These are phyloP conservation scores for Lynx canadensis DNA, from an alignment of 2,113 vertebrate genomes.

Conservation along the genomic window DNA sequence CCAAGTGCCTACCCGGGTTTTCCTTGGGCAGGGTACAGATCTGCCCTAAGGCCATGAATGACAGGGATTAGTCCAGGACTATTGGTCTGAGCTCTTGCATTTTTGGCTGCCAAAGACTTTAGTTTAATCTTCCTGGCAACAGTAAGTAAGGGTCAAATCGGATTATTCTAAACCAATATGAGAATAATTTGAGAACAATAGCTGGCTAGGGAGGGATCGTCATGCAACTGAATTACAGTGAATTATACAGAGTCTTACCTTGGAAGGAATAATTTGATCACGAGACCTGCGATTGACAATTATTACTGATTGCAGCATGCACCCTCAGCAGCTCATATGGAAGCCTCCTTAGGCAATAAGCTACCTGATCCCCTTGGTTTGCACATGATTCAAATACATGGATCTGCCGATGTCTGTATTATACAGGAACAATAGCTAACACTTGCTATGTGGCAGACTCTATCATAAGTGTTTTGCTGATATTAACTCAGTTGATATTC, in stretches of 20 bases:
- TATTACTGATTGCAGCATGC: constrained; percentile 34
- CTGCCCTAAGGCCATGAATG: constrained; percentile 39
- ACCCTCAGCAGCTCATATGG: neutral
- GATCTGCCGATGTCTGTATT: neutral
- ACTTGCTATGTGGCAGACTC: neutral
- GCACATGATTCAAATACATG: neutral
- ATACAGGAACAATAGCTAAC: neutral
- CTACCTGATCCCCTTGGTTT: neutral
- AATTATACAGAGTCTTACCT: constrained; percentile 67
- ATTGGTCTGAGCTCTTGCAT: constrained; percentile 61
- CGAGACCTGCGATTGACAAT: constrained; percentile 48
- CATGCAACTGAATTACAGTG: constrained; percentile 69
- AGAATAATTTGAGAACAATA: constrained; percentile 80
- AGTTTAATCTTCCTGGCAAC: constrained; percentile 76
- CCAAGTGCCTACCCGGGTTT: constrained; percentile 54
- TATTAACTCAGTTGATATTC: neutral
- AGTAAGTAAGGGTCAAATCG: constrained; percentile 75
- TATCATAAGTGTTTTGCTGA: neutral
- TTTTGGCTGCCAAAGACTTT: constrained; percentile 65
- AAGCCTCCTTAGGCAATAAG: neutral
- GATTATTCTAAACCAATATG: constrained; percentile 78
- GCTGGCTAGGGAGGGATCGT: constrained; percentile 63
- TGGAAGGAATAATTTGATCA: constrained; percentile 75
- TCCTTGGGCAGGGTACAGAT: constrained; percentile 25
- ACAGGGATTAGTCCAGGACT: constrained; percentile 74